These are phyloP conservation scores for Saccostrea echinata DNA, from an alignment of 1,140 invertebrate genomes.

Conservation along the genomic window DNA sequence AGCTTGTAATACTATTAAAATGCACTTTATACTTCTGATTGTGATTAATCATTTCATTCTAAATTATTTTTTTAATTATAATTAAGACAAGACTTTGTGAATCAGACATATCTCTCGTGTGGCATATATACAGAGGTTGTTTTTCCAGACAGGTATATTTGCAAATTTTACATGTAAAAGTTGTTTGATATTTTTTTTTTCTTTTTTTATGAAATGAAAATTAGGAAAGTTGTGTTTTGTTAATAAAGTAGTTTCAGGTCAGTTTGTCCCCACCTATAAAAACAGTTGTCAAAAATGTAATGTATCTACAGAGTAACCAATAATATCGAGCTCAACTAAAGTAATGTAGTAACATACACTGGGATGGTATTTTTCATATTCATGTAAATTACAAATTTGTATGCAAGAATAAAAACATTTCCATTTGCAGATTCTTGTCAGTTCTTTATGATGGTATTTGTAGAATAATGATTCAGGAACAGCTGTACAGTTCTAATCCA, in stretches of 20 bases:
- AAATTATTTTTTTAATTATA: background rate
- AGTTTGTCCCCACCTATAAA: background rate
- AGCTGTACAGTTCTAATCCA: no score
- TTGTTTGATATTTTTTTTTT: slow-evolving; percentile 3
- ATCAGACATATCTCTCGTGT: background rate
- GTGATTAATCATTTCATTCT: background rate
- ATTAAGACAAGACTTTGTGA: background rate
- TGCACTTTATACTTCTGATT: background rate
- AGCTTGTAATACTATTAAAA: background rate
- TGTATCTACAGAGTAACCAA: background rate
- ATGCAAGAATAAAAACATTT: slow-evolving; percentile 21
- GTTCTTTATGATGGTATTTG: no score
- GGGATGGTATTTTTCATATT: slow-evolving; percentile 13
- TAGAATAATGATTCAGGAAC: no score
- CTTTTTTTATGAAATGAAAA: background rate
- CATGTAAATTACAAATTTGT: slow-evolving; percentile 9
- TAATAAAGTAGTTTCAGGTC: background rate
- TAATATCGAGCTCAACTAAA: slow-evolving; percentile 4
- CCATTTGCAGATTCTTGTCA: background rate
- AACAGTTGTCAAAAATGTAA: background rate
- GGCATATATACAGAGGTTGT: slow-evolving; percentile 16
- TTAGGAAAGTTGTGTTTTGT: background rate
- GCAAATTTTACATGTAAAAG: slow-evolving; percentile 6
- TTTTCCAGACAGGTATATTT: background rate
- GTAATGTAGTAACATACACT: background rate